Conservation (phyloP, 1,140 invertebrate species). For the Choristoneura fumiferana region DNA sequence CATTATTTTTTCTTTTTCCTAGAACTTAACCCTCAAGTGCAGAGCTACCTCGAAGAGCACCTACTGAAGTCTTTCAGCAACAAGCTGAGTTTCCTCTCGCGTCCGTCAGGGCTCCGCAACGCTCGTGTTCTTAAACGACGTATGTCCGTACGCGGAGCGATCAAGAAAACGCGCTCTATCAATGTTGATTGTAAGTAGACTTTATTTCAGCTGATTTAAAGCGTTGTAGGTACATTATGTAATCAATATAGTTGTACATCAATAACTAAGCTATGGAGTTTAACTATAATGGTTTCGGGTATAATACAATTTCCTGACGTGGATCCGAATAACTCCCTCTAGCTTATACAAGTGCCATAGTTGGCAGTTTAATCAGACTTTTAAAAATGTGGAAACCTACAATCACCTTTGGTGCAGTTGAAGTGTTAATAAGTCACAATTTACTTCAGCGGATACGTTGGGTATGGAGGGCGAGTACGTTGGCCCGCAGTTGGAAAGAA, state of each 20-base stretch:
- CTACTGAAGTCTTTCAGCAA: slow-evolving; percentile 88
- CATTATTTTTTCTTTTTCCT: slow-evolving; percentile 37
- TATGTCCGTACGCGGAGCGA: slow-evolving; percentile 92
- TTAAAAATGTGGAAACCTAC: too few relatives aligned
- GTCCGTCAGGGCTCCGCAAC: slow-evolving; percentile 74
- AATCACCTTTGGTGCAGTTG: too few relatives aligned
- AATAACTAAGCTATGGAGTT: too few relatives aligned
- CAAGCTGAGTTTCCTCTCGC: slow-evolving; percentile 83
- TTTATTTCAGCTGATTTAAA: too few relatives aligned
- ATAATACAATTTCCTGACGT: too few relatives aligned
- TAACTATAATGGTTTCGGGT: too few relatives aligned
- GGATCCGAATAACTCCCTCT: too few relatives aligned
- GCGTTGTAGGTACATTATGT: too few relatives aligned
- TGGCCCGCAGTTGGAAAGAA: slow-evolving; percentile 78
- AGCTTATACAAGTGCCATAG: too few relatives aligned
- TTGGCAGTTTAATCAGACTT: too few relatives aligned
- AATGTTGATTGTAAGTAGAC: slow-evolving; percentile 87
- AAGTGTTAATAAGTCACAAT: too few relatives aligned
- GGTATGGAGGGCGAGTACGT: slow-evolving; percentile 87
- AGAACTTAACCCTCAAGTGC: slow-evolving; percentile 89
- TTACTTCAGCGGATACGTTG: slow-evolving; percentile 85
- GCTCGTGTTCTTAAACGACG: slow-evolving; percentile 80
- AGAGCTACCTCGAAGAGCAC: slow-evolving; percentile 93
- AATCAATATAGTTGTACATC: too few relatives aligned
- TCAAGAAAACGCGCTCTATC: slow-evolving; percentile 92